Evolutionary conservation across 2,797 vertebrate species (phyloP), one percentile per base, ranked within the genome.

Genomic region (Crocodylus rhombifer): DNA sequence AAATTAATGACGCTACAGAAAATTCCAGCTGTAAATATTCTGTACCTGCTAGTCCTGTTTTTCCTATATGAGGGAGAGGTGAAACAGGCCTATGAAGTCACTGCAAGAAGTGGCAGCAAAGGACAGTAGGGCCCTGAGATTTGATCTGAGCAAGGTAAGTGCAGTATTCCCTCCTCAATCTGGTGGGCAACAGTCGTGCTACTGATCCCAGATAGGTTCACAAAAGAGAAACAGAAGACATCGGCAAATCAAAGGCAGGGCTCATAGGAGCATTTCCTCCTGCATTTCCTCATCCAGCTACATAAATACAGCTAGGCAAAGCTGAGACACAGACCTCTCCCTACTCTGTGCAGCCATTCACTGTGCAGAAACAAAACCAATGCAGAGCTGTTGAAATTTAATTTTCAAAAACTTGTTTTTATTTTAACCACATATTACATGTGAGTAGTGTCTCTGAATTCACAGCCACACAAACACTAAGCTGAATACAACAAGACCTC

Each of bases 21-120:
- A 80, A 63, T 7, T 82, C 77, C 63, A 56, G 51, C 28, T 9
- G 1, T 7, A 26, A 25, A 9, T 0, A 0, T 1, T 14, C 3
- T 69, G 21, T 10, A 56, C 76, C 28, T 13, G 25, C 61, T n/a
- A 25, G 67, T 9, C 67, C 71, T 26, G 57, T 5, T 0, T 20
- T 84, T 87, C 78, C 36, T 88, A 33, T 78, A 42, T n/a, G 64
- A 80, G 21, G 14, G 11, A 23, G 20, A 71, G 33, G 25, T 42
- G 23, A 69, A 1, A 0, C 20, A 80, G 51, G 79, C 36, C 57
- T 67, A 36, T 0, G 0, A 65, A 51, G 56, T 80, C 69, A 42
- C 5, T 33, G 20, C 17, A 77, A 42, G 75, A 58, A 84, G 80
- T 55, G 16, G 20, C 56, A 62, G 18, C 3, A 42, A 4, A 23